phyloP scores from a whole-genome alignment of 2,888 invertebrate species.

The Lepidochitona cinerea region DNA sequence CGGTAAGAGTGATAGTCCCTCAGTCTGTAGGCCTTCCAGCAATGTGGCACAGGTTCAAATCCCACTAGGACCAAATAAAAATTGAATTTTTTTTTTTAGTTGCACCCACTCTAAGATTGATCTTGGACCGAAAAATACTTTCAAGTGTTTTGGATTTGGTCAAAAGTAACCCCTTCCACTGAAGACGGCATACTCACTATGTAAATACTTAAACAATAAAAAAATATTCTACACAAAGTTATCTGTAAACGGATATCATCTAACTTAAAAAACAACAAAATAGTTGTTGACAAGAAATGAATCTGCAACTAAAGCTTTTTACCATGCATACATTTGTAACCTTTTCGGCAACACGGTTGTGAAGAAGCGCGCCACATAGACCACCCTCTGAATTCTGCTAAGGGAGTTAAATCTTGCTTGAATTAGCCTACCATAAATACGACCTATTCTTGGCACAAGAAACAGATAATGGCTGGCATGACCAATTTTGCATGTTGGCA shows the following conservation, averaged over 20 bases:
- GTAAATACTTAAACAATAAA: no score
- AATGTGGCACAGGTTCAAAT: no score
- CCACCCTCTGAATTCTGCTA: neutral
- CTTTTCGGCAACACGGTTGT: neutral
- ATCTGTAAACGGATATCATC: neutral
- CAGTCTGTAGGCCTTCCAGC: no score
- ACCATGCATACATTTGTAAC: neutral
- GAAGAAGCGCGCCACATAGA: neutral
- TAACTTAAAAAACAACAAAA: neutral
- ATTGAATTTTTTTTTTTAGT: no score
- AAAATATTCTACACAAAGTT: neutral
- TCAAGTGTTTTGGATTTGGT: no score
- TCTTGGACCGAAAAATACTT: no score
- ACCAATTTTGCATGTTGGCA: neutral
- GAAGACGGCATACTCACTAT: no score
- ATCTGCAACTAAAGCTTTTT: neutral
- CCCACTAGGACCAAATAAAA: no score
- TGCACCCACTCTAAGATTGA: no score
- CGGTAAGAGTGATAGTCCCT: no score
- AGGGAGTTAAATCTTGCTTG: neutral
- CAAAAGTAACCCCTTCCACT: no score
- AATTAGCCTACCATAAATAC: neutral
- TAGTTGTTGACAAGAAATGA: no score
- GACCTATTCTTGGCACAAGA: neutral
- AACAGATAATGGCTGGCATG: neutral